Conservation (phyloP, 2,113 vertebrate genomes). For the Pedetes capensis region DNA sequence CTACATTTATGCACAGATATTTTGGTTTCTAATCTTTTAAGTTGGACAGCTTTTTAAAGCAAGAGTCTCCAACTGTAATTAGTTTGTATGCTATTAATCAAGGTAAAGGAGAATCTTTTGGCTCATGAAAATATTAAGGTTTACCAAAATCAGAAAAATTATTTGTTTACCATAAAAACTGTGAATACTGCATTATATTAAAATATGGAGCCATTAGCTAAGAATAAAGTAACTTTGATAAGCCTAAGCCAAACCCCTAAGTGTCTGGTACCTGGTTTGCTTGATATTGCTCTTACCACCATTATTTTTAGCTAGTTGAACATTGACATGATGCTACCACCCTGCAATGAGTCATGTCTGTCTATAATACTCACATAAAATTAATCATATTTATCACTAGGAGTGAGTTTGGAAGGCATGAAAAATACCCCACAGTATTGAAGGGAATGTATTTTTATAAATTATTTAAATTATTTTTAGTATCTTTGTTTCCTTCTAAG, state of each 20-base stretch:
- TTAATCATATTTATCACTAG: not conserved
- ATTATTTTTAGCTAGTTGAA: not conserved
- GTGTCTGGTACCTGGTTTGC: not conserved
- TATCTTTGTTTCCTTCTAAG: not conserved
- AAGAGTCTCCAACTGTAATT: not conserved
- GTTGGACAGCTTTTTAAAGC: not conserved
- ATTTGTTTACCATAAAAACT: not conserved
- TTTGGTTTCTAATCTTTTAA: not conserved
- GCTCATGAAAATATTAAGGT: not conserved
- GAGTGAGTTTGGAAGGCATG: not conserved
- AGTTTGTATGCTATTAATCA: not conserved
- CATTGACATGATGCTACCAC: not conserved
- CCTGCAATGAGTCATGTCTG: not conserved
- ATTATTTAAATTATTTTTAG: constrained; percentile 23
- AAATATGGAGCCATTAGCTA: not conserved
- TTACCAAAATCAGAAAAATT: not conserved
- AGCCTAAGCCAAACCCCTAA: not conserved
- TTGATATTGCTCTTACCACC: not conserved
- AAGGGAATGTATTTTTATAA: not conserved
- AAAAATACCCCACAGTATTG: not conserved
- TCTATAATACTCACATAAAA: not conserved
- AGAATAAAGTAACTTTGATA: not conserved
- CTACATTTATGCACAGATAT: not conserved
- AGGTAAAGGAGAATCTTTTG: not conserved
- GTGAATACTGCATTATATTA: not conserved